Evolutionary conservation across 2,797 vertebrate species (phyloP).

Genomic region (Rhinophrynus dorsalis): DNA sequence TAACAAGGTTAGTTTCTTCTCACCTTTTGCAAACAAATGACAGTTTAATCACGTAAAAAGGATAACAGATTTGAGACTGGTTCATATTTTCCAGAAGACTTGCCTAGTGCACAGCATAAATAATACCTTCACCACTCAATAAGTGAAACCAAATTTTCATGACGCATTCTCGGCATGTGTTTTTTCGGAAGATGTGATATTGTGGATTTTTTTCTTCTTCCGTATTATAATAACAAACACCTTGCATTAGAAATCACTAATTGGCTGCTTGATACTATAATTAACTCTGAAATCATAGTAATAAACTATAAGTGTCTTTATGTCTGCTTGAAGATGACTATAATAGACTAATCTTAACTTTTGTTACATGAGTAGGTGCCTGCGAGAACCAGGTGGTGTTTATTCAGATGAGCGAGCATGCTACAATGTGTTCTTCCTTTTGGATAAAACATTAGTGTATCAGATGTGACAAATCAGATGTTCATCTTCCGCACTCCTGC

Average conservation of each 20-base stretch:
- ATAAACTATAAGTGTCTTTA: constrained; percentile 10
- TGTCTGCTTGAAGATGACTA: constrained; percentile 65
- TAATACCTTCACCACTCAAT: constrained; percentile 25
- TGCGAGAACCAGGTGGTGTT: constrained; percentile 96
- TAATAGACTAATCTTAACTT: constrained; percentile 80
- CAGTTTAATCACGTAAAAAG: neutral
- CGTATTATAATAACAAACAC: constrained; percentile 23
- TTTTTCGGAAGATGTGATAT: neutral
- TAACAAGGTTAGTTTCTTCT: no score
- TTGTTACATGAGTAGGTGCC: constrained; percentile 88
- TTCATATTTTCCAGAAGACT: constrained; percentile 35
- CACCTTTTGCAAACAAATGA: neutral
- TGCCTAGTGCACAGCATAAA: constrained; percentile 14
- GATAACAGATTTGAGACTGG: constrained; percentile 28
- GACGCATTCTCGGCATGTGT: constrained; percentile 8
- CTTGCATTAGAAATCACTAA: constrained; percentile 53
- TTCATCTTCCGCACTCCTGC: constrained; percentile 87
- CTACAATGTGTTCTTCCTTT: constrained; percentile 98
- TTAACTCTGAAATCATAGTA: constrained; percentile 26
- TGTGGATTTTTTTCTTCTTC: neutral
- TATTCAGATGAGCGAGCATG: constrained; percentile 99
- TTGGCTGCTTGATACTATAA: constrained; percentile 28
- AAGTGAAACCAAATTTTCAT: constrained; percentile 30
- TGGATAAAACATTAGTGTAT: constrained; percentile 99
- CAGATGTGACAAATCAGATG: constrained; percentile 99